Evolutionary conservation across 2,888 invertebrate genomes (phyloP).

Genomic region (Dinocampus coccinellae): DNA sequence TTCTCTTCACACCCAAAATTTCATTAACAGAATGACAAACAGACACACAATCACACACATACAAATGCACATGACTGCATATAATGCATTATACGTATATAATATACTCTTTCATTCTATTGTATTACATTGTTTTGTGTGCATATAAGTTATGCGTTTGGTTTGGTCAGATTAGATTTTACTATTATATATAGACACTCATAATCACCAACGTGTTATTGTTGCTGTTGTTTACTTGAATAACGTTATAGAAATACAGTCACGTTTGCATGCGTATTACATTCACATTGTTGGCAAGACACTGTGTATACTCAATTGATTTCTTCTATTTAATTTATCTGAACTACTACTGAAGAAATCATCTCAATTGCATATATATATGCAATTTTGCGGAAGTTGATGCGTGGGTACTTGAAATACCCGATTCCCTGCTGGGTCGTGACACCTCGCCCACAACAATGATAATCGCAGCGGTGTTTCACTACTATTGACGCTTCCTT

Average conservation of each 20-base stretch:
- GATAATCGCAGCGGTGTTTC: neutral
- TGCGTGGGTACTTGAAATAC: slow-evolving; percentile 17
- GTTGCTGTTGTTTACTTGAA: slow-evolving; percentile 2
- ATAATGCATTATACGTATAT: slow-evolving; percentile 18
- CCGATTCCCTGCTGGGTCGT: slow-evolving; percentile 20
- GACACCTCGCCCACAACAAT: slow-evolving; percentile 23
- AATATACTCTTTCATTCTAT: slow-evolving; percentile 35
- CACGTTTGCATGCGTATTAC: neutral
- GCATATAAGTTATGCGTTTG: slow-evolving; percentile 47
- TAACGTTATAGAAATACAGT: neutral
- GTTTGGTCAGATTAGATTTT: slow-evolving; percentile 53
- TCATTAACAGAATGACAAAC: neutral
- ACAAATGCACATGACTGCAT: no score
- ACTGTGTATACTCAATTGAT: neutral
- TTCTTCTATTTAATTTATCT: neutral
- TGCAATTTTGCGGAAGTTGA: neutral
- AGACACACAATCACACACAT: slow-evolving; percentile 30
- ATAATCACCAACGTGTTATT: slow-evolving; percentile 30
- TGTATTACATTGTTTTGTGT: slow-evolving; percentile 51
- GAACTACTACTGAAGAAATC: neutral
- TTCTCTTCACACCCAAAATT: neutral
- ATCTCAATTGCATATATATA: neutral
- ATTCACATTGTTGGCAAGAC: neutral
- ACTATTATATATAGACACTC: slow-evolving; percentile 41
- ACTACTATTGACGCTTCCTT: neutral